Conservation (phyloP, 2,113 vertebrate species). For the Bothrops jararaca region DNA sequence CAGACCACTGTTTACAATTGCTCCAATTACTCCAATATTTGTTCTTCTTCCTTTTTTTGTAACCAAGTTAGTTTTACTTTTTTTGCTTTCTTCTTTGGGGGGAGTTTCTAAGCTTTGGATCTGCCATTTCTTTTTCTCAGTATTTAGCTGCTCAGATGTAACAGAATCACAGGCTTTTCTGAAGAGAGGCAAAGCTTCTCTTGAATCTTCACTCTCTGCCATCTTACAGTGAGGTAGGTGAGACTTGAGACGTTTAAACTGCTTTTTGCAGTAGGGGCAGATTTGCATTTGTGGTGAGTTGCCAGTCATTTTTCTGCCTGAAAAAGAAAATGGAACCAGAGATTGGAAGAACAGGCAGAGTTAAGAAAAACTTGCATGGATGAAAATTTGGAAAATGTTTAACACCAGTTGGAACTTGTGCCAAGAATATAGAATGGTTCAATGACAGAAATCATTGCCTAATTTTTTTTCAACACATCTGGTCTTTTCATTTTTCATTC, state of each 20-base stretch:
- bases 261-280: slow-evolving; percentile 82
- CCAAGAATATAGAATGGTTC: neutral
- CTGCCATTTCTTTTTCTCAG: slow-evolving; percentile 9
- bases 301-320: slow-evolving; percentile 40
- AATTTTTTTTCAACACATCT: neutral
- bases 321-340: slow-evolving; percentile 23
- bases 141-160: neutral
- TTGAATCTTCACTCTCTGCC: slow-evolving; percentile 16
- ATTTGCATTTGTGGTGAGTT: slow-evolving; percentile 56
- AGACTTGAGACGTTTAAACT: slow-evolving; percentile 83
- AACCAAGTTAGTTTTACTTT: neutral
- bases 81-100: neutral
- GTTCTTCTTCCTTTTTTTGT: neutral
- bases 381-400: neutral
- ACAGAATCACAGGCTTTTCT: neutral
- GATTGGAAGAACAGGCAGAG: neutral
- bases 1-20: neutral
- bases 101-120: neutral
- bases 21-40: neutral
- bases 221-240: slow-evolving; percentile 85
- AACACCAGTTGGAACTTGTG: neutral
- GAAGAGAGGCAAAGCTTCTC: neutral
- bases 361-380: neutral
- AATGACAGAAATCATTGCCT: neutral
- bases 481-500: neutral